Base-by-base conservation (phyloP, 2,797 vertebrate species). In the Sebastes hubbsi region DNA sequence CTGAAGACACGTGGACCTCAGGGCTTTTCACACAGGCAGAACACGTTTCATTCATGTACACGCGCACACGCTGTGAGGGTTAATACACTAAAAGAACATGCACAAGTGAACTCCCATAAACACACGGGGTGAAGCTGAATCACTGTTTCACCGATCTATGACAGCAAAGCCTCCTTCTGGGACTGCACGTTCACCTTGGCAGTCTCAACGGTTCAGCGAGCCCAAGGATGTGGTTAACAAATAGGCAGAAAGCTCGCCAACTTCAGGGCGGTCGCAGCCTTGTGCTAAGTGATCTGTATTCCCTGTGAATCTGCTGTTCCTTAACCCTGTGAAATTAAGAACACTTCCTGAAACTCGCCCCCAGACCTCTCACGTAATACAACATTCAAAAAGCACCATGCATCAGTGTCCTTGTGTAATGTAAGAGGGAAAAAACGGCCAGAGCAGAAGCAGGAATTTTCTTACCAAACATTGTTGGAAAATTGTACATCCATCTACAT, bases 261-360 rank as follows among this genome's bases (percentile, higher is more conserved):
- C 95, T 97, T 96, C 95, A 95, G 95, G 95, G 94, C 94, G 92
- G 95, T 95, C 93, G 94, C 94, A 94, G 95, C 94, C 96, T 96
- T 96, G 97, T 98, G 97, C 98, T 99, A 99, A 99, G 98, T 99
- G 99, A 99, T 99, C 98, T 99, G 98, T 99, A 98, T 98, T 99
- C 97, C 97, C 96, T 92, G 95, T 96, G 97, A 99, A 98, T 99
- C 97, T 97, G 97, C 97, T 96, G 97, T 97, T 97, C 97, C 97
- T 97, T 99, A 99, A 99, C 99, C 99, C 99, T 98, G 98, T 99
- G 99, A 99, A 99, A 99, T 99, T 99, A 99, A 99, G 97, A 99
- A 96, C 97, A 98, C 97, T 97, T 98, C 96, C 97, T 97, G 97
- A 97, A 97, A 97, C 96, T 95, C 93, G 91, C 95, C 93, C 72